These are phyloP conservation scores for Mesocentrotus franciscanus DNA, from an alignment of 53 echinoderm and acorn worm species.

Conservation along the genomic window DNA sequence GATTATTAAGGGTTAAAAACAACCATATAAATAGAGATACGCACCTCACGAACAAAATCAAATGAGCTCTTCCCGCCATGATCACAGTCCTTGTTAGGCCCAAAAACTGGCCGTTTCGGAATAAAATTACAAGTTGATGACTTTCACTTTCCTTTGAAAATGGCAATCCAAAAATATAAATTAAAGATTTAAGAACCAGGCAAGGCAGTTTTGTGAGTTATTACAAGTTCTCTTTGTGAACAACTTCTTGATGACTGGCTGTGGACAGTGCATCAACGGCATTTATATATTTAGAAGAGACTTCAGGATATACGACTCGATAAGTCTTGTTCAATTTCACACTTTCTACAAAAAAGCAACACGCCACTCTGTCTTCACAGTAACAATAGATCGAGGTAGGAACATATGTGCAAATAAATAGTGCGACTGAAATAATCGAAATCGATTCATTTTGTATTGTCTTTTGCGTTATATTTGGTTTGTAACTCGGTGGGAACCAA, in stretches of 20 bases:
- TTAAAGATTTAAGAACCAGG: background rate
- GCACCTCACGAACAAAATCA: background rate
- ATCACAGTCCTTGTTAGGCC: background rate
- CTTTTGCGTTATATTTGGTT: background rate
- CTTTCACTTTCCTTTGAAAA: background rate
- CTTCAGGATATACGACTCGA: background rate
- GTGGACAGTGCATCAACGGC: too few relatives aligned
- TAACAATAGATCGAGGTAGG: constrained; percentile 1
- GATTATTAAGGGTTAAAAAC: background rate
- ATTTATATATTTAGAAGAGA: background rate
- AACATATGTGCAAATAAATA: constrained; percentile 32
- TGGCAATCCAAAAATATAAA: background rate
- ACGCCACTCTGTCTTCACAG: background rate
- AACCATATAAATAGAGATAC: background rate
- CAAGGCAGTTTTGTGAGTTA: background rate
- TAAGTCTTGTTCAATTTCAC: constrained; percentile 5
- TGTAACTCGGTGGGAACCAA: background rate
- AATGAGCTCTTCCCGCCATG: background rate
- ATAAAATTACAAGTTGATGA: background rate
- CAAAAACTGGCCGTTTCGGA: background rate
- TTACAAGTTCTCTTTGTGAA: constrained; percentile 53
- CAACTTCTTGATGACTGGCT: background rate
- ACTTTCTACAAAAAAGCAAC: background rate
- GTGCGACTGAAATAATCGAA: constrained; percentile 29
- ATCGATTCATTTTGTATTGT: background rate